These are phyloP conservation scores for Sterrhoptilus dennistouni DNA, from an alignment of 2,113 vertebrate species.

Conservation along the genomic window DNA sequence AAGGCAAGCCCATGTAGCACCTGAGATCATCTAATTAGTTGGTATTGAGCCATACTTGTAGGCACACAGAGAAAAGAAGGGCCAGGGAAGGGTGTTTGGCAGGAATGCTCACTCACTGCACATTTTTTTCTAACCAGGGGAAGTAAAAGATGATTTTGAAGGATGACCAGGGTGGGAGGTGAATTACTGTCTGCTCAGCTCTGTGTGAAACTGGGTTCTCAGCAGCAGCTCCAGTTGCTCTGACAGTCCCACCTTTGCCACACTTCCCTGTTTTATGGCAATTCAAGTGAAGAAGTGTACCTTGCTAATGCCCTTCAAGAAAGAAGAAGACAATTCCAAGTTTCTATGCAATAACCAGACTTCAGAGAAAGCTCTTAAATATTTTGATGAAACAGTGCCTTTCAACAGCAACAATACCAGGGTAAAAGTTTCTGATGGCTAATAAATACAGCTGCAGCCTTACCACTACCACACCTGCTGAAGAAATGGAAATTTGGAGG, in stretches of 20 bases:
- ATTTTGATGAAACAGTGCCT: background rate
- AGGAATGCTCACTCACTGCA: background rate
- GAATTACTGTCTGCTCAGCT: background rate
- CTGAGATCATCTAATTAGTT: no score
- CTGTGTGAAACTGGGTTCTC: accelerated
- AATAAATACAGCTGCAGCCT: background rate
- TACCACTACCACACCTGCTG: background rate
- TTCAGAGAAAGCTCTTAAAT: background rate
- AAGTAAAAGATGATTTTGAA: background rate
- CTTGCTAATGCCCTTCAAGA: background rate
- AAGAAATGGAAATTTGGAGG: background rate
- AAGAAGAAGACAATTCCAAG: background rate
- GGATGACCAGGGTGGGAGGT: background rate
- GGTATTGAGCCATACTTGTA: background rate
- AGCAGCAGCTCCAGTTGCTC: background rate
- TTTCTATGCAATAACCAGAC: background rate
- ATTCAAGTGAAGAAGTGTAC: background rate
- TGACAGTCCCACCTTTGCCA: background rate
- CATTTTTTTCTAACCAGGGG: background rate
- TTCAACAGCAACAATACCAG: background rate
- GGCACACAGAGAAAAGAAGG: background rate
- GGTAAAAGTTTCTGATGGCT: background rate
- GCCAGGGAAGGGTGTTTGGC: background rate
- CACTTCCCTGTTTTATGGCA: background rate
- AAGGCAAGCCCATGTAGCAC: background rate